phyloP scores from a whole-genome alignment of 2,113 vertebrate genomes.

The Cavia porcellus region DNA sequence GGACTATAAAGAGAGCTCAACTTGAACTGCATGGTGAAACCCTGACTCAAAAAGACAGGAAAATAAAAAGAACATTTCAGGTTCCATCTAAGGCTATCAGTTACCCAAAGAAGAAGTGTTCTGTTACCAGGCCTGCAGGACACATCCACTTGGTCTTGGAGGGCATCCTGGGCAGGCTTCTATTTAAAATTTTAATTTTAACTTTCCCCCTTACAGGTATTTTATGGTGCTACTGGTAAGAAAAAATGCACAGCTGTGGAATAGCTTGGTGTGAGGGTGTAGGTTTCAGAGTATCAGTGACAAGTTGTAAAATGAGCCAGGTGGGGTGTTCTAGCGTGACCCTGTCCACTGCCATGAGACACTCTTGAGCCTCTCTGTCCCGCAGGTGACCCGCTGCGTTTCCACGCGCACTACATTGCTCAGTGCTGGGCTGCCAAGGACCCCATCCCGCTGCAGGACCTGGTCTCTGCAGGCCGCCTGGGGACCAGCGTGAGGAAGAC shows the following conservation, averaged over 20 bases:
- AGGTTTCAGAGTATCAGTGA: neutral
- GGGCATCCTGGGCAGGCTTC: no score
- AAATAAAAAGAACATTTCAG: no score
- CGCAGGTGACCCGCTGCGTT: slow-evolving; percentile 93
- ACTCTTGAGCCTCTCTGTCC: neutral
- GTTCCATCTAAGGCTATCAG: no score
- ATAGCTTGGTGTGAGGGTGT: neutral
- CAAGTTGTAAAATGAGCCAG: no score
- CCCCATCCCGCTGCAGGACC: slow-evolving; percentile 85
- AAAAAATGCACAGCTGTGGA: neutral
- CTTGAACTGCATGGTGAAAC: no score
- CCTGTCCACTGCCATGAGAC: neutral
- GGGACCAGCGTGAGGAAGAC: slow-evolving; percentile 94
- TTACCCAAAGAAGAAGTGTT: no score
- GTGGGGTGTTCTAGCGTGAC: rapidly evolving
- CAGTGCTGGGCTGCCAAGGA: slow-evolving; percentile 88
- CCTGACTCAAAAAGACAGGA: no score
- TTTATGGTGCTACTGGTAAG: neutral
- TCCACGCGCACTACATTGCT: slow-evolving; percentile 94
- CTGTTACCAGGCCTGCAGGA: no score
- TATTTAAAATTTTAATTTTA: no score
- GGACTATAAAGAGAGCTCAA: no score
- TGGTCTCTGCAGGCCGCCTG: slow-evolving; percentile 91
- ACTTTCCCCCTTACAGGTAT: neutral
- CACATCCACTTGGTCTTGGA: no score